Evolutionary conservation across 2,888 invertebrate species (phyloP).

Genomic region (Tachina fera): DNA sequence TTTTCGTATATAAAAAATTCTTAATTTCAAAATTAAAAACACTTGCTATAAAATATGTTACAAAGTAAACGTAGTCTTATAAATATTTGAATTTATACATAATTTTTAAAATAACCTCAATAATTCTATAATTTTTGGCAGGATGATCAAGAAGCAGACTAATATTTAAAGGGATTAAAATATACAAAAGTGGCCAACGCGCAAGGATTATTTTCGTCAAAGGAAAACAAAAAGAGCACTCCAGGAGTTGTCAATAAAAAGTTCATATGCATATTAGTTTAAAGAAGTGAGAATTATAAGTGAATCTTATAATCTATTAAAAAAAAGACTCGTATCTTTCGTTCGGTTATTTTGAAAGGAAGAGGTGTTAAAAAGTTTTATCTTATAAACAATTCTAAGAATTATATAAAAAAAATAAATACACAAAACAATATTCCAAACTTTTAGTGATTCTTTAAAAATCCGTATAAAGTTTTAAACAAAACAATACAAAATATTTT

Average conservation of each 20-base stretch:
- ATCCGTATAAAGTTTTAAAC: conserved; percentile 37
- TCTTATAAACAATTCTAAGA: conserved; percentile 26
- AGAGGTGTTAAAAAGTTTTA: background rate
- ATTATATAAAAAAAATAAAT: conserved; percentile 57
- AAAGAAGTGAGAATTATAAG: conserved; percentile 36
- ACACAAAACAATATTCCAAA: conserved; percentile 65
- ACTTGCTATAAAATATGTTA: conserved; percentile 12
- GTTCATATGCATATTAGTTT: background rate
- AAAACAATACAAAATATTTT: conserved; percentile 49
- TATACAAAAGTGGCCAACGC: conserved; percentile 60
- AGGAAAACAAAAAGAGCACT: conserved; percentile 29
- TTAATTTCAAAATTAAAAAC: background rate
- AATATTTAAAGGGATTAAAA: conserved; percentile 54
- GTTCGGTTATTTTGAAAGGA: conserved; percentile 18
- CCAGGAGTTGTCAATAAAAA: conserved; percentile 34
- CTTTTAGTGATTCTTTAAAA: conserved; percentile 62
- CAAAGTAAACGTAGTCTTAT: conserved; percentile 32
- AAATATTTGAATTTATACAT: conserved; percentile 2
- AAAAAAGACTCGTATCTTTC: conserved; percentile 31
- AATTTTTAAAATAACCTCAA: conserved; percentile 15
- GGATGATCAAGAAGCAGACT: conserved; percentile 56
- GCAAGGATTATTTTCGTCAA: conserved; percentile 44
- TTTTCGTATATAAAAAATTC: too few species aligned
- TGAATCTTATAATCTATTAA: conserved; percentile 14
- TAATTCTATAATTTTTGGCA: conserved; percentile 40